Conservation (phyloP, 1,140 invertebrate species). For the Trachymyrmex septentrionalis region DNA sequence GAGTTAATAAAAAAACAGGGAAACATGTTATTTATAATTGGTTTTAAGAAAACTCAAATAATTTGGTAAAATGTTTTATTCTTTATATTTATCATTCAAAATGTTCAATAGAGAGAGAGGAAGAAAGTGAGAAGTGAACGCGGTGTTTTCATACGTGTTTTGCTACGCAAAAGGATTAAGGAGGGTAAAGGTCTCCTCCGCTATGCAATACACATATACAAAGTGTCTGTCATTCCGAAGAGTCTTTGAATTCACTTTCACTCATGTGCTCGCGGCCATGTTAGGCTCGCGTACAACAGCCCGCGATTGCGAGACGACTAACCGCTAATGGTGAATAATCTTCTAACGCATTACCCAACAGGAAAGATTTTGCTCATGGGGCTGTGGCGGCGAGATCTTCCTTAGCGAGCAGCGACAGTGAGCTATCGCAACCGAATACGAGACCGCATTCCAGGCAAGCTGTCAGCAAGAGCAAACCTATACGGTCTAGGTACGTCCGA, state of each 20-base stretch:
- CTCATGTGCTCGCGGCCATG: conserved; percentile 47
- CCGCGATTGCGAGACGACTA: conserved; percentile 52
- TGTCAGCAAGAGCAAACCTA: conserved; percentile 76
- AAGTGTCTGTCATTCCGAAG: conserved; percentile 40
- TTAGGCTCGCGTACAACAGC: conserved; percentile 30
- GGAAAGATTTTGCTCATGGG: conserved; percentile 87
- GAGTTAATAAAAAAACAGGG: neutral
- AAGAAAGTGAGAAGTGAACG: conserved; percentile 34
- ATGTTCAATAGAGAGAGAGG: neutral
- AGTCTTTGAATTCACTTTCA: conserved; percentile 64
- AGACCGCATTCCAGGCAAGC: conserved; percentile 84
- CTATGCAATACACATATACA: conserved; percentile 16
- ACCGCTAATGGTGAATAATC: conserved; percentile 59
- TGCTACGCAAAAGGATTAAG: conserved; percentile 46
- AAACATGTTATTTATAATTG: neutral
- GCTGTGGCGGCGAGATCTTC: conserved; percentile 82
- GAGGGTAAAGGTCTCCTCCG: conserved; percentile 50
- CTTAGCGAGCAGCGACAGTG: conserved; percentile 85
- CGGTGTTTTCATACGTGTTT: conserved; percentile 20
- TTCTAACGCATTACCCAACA: conserved; percentile 73
- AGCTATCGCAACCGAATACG: conserved; percentile 85
- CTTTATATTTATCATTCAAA: neutral
- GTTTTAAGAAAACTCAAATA: neutral
- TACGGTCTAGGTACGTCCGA: conserved; percentile 79
- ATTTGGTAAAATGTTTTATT: neutral